phyloP scores from a whole-genome alignment of 2,113 vertebrate species.

The Pristiophorus japonicus region DNA sequence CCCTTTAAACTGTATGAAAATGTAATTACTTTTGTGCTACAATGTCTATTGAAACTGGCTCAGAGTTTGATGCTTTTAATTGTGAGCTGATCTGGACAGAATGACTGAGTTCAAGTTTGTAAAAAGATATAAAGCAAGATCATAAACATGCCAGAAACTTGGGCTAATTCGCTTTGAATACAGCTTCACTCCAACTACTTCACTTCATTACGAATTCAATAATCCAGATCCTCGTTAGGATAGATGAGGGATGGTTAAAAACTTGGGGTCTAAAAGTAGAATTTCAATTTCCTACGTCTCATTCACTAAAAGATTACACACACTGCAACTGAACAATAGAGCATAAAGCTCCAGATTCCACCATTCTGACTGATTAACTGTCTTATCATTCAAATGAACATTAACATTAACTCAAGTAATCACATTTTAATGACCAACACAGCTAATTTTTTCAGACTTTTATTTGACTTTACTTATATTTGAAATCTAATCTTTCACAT shows the following conservation, averaged over 20 bases:
- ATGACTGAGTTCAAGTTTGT: background rate
- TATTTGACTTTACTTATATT: background rate
- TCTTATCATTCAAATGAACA: background rate
- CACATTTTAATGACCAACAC: background rate
- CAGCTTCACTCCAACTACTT: background rate
- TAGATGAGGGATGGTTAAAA: background rate
- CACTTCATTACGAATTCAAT: background rate
- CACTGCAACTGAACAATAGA: too few species aligned
- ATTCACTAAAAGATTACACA: background rate
- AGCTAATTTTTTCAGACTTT: background rate
- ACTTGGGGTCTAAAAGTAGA: background rate
- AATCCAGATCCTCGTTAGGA: background rate
- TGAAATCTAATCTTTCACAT: background rate
- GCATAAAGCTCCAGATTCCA: background rate
- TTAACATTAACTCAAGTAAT: background rate
- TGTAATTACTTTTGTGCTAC: background rate
- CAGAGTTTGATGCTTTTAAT: background rate
- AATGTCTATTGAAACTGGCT: background rate
- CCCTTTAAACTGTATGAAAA: background rate
- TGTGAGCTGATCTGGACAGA: background rate
- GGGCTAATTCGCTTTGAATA: background rate
- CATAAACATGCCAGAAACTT: background rate
- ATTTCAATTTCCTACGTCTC: background rate
- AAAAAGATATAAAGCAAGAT: background rate
- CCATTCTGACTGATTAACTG: background rate